A percentile compares a stretch with the other conserved stretches of the same genome.
Conservation (phyloP, 2,797 vertebrate genomes). For the Leptodactylus fallax region DNA sequence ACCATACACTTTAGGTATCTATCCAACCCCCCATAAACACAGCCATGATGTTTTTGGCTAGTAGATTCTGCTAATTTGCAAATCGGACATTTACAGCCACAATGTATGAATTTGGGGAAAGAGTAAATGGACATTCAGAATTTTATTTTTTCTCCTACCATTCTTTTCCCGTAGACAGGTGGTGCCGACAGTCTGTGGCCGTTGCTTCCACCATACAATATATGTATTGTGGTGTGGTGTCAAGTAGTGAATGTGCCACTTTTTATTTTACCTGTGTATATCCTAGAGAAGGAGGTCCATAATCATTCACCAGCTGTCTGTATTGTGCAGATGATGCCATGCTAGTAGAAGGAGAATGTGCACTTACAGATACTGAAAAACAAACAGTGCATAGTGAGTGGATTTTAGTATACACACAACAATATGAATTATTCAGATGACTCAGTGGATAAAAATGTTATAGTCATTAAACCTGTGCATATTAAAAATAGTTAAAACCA, state of each 20-base stretch:
- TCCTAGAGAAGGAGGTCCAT: slow-evolving; percentile 93
- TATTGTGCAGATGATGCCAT: slow-evolving; percentile 87
- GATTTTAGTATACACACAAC: neutral
- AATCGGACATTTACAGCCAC: no score
- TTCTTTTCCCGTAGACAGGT: no score
- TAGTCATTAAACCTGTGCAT: neutral
- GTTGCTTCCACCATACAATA: neutral
- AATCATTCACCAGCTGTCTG: slow-evolving; percentile 94
- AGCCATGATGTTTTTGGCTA: no score
- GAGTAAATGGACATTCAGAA: neutral
- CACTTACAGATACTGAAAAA: slow-evolving; percentile 80
- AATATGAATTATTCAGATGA: neutral
- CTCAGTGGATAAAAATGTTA: neutral
- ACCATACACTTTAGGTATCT: no score
- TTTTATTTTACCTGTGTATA: slow-evolving; percentile 86
- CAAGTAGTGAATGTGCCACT: neutral
- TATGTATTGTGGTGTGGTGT: neutral
- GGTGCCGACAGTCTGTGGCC: neutral
- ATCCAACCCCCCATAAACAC: no score
- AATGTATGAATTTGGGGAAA: no score
- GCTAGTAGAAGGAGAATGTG: slow-evolving; percentile 90
- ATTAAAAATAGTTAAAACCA: neutral
- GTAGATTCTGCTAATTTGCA: no score
- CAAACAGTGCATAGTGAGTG: neutral
- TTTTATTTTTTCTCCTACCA: neutral